Evolutionary conservation across 2,113 vertebrate genomes (phyloP).

Genomic region (Pelusios castaneus): DNA sequence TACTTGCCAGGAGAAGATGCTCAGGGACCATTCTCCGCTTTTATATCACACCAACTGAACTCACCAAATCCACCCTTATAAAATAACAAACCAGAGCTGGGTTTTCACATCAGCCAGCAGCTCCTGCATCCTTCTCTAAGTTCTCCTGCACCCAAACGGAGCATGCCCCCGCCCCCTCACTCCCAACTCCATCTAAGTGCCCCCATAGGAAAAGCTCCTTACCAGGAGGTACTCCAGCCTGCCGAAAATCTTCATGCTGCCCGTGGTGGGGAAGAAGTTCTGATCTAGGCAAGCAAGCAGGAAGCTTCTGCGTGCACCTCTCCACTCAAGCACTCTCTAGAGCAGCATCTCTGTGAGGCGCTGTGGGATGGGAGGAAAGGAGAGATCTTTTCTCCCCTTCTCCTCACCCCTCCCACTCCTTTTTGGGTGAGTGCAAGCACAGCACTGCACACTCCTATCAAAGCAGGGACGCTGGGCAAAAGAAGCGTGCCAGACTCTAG

Average conservation of each 20-base stretch:
- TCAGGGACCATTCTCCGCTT: neutral
- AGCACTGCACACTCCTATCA: neutral
- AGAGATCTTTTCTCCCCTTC: constrained; percentile 23
- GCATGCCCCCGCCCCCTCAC: neutral
- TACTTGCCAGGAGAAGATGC: neutral
- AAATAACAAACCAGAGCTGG: neutral
- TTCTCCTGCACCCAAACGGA: neutral
- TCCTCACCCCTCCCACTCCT: constrained; percentile 27
- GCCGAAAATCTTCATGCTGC: constrained; percentile 85
- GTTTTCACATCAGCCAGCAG: neutral
- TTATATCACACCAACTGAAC: neutral
- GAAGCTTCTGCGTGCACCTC: neutral
- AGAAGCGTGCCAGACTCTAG: constrained; percentile 26
- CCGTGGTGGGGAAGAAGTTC: neutral
- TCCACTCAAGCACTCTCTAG: neutral
- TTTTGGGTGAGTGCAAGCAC: constrained; percentile 15
- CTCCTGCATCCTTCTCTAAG: neutral
- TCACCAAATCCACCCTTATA: neutral
- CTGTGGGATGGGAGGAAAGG: constrained; percentile 31
- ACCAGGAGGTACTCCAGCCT: constrained; percentile 82
- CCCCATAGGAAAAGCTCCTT: constrained; percentile 58
- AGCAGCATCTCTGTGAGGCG: constrained; percentile 21
- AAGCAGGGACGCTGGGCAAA: neutral
- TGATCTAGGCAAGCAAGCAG: neutral
- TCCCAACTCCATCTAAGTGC: neutral